phyloP scores from a whole-genome alignment of 2,113 vertebrate genomes.

The Microcebus murinus region DNA sequence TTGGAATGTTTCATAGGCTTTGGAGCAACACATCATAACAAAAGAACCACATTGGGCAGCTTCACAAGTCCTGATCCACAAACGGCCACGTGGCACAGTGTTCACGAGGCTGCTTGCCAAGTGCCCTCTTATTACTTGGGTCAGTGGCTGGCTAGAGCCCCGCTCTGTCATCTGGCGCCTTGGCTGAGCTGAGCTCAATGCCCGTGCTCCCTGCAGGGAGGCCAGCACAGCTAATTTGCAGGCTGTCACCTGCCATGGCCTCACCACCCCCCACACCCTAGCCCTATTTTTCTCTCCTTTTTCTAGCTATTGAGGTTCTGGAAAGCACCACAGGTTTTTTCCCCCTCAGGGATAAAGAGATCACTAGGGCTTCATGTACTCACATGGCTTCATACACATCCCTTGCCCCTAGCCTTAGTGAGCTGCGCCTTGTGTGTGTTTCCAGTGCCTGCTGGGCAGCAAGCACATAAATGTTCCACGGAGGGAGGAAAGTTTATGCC shows the following conservation, averaged over 20 bases:
- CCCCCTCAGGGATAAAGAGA: background rate
- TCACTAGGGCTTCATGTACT: background rate
- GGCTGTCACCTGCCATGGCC: background rate
- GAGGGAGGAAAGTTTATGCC: background rate
- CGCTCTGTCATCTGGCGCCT: conserved; percentile 57
- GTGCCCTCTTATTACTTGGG: conserved; percentile 54
- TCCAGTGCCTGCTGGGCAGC: background rate
- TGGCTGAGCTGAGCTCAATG: conserved; percentile 34
- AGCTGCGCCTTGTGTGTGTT: no score
- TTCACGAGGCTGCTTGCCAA: conserved; percentile 40
- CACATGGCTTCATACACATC: background rate
- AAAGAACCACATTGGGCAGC: conserved; percentile 4
- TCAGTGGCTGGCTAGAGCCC: conserved; percentile 49
- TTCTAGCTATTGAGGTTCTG: background rate
- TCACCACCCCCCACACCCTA: background rate
- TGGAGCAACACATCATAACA: background rate
- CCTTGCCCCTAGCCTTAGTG: background rate
- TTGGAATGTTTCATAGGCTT: background rate
- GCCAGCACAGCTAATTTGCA: conserved; percentile 47
- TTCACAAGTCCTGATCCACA: conserved; percentile 32
- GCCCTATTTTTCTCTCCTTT: background rate
- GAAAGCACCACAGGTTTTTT: background rate
- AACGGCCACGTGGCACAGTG: background rate
- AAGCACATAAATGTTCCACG: background rate
- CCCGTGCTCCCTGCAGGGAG: background rate